Evolutionary conservation across 2,113 vertebrate species (phyloP).

Genomic region (Lampris megalopsis): DNA sequence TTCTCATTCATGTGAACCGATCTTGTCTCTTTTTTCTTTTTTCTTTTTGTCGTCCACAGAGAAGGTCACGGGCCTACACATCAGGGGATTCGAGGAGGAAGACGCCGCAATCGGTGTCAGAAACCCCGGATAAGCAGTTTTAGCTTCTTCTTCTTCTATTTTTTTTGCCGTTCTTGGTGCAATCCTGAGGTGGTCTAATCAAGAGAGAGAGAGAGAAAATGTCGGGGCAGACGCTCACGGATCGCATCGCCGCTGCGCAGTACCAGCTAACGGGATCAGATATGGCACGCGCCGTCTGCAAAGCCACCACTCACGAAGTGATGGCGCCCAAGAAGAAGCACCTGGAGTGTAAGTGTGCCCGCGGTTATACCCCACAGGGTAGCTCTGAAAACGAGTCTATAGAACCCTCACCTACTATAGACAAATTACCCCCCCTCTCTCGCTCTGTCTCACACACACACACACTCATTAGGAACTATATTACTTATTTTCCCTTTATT

Average conservation of each 20-base stretch:
- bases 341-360: slow-evolving; percentile 93
- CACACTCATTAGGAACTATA: slow-evolving; percentile 1
- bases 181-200: slow-evolving; percentile 63
- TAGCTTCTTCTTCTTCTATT: slow-evolving; percentile 28
- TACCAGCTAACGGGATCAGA: slow-evolving; percentile 97
- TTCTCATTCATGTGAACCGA: slow-evolving; percentile 7
- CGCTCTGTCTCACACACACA: too few relatives aligned
- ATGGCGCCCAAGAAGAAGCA: slow-evolving; percentile 99
- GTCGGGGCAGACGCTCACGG: slow-evolving; percentile 98
- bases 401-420: too few relatives aligned
- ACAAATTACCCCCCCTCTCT: too few relatives aligned
- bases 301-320: slow-evolving; percentile 98
- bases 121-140: slow-evolving; percentile 36
- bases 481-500: slow-evolving; percentile 20
- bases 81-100: slow-evolving; percentile 33
- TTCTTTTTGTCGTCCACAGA: slow-evolving; percentile 58
- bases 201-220: slow-evolving; percentile 88
- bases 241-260: slow-evolving; percentile 97
- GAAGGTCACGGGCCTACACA: slow-evolving; percentile 74
- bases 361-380: neutral
- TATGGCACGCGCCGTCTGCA: slow-evolving; percentile 96
- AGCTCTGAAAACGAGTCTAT: neutral
- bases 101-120: slow-evolving; percentile 16
- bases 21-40: slow-evolving; percentile 43
- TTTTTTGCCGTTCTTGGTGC: slow-evolving; percentile 16